phyloP scores from a whole-genome alignment of 2,113 vertebrate species.

The Prunella fulvescens region DNA sequence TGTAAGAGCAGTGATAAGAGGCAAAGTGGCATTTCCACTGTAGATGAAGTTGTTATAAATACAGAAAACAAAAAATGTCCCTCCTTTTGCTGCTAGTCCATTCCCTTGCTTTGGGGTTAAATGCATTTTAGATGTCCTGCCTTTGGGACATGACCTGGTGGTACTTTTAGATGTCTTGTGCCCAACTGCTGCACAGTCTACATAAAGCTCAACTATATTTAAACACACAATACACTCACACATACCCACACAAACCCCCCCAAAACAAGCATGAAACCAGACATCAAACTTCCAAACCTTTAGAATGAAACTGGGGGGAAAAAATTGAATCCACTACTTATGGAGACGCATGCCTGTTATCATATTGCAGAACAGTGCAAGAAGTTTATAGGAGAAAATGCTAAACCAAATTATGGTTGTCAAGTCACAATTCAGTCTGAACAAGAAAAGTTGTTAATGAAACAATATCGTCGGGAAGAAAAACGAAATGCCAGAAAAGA shows the following conservation, averaged over 20 bases:
- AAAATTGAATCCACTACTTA: neutral
- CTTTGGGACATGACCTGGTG: neutral
- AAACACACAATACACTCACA: neutral
- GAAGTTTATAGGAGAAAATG: conserved; percentile 76
- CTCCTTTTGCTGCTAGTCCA: neutral
- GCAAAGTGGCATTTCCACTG: neutral
- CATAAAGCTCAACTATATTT: neutral
- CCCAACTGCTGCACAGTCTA: neutral
- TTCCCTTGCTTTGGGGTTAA: neutral
- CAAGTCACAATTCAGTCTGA: conserved; percentile 97
- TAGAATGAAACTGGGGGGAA: neutral
- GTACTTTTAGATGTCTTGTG: neutral
- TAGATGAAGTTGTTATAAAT: neutral
- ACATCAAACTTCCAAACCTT: neutral
- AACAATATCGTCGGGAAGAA: conserved; percentile 89
- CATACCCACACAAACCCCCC: accelerated
- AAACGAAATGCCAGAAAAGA: conserved; percentile 86
- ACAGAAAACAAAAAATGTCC: neutral
- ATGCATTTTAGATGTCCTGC: neutral
- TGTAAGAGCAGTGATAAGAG: neutral
- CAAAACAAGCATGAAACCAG: neutral
- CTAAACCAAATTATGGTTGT: conserved; percentile 86
- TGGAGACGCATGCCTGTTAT: neutral
- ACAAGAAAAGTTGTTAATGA: conserved; percentile 92
- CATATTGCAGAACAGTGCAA: conserved; percentile 71